Base-by-base conservation (phyloP, 2,888 invertebrate species). In the Tachina grossa region DNA sequence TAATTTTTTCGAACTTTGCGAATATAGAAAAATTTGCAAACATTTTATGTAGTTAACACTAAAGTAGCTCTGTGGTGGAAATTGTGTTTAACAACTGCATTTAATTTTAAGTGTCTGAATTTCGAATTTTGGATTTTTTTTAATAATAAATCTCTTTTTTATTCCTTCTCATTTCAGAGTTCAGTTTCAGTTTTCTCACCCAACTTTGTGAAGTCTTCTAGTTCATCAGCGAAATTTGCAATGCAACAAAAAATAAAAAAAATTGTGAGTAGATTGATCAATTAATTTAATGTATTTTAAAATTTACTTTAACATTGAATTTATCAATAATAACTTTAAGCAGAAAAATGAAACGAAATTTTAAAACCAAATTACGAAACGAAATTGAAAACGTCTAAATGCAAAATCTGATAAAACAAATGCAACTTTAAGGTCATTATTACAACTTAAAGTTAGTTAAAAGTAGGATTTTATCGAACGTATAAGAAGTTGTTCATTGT, bases 121-220 rank as follows among this genome's bases (percentile, higher is more conserved):
- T 61, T 74, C 57, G 66, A 45, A 66, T n/a, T 41, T 65, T 22
- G 41, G 6, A 14, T 43, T 19, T 22, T 69, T 45, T 1, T 66
- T 68, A 65, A 43, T n/a, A 57, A 39, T 59, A n/a, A 47, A 43
- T 19, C 39, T 43, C 53, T 57, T 72, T 5, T 43, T 43, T 39
- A 16, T 57, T 39, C 4, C 57, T 22, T 47, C 13, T 76, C 47
- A 51, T 83, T 83, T 1, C 76, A 84, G 84, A 83, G 66, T 85
- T 43, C 79, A 83, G 83, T 14, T 85, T 85, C 72, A 85, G 79
- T 68, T 85, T 85, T 75, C 83, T 85, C 11, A 72, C 71, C 19
- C 79, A 85, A 68, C 79, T 85, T 4, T 85, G 85, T 68, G 79
- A 85, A 76, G 85, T 85, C 53, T 77, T 85, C 61, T 85, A 85